Conservation (phyloP, 2,113 vertebrate genomes). For the Pardalotus punctatus region DNA sequence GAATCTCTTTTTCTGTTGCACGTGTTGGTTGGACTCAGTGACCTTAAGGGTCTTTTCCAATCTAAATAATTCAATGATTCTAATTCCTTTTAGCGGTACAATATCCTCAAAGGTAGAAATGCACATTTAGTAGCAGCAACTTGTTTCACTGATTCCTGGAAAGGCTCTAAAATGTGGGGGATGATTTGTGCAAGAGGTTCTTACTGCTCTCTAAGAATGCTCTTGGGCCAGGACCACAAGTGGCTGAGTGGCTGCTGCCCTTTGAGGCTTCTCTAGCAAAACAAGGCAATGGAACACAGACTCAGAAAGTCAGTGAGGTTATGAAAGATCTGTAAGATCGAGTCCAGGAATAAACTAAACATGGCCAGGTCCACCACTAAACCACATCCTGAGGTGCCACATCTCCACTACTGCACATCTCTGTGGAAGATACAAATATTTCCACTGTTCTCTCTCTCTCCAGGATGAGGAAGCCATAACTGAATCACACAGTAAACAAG, state of each 20-base stretch:
- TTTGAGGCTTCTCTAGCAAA: neutral
- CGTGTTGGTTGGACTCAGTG: neutral
- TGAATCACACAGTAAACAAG: neutral
- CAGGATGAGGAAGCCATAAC: constrained; percentile 48
- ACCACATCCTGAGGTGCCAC: no score
- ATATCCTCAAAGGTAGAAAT: neutral
- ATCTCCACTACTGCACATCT: neutral
- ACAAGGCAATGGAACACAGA: neutral
- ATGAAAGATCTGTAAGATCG: neutral
- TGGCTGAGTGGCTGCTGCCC: neutral
- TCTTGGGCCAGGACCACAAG: neutral
- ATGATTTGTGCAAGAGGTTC: neutral
- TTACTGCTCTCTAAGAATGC: neutral
- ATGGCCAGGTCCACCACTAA: neutral
- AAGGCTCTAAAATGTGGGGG: neutral
- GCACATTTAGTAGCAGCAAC: neutral
- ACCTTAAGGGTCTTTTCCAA: neutral
- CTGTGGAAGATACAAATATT: neutral
- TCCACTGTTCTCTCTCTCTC: neutral
- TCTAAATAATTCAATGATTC: neutral
- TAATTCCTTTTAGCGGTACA: neutral
- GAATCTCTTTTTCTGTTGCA: neutral
- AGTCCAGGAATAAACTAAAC: neutral
- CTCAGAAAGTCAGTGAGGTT: neutral
- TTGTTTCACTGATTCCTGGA: neutral